Evolutionary conservation across 1,140 invertebrate genomes (phyloP).

Genomic region (Copidosoma floridanum): DNA sequence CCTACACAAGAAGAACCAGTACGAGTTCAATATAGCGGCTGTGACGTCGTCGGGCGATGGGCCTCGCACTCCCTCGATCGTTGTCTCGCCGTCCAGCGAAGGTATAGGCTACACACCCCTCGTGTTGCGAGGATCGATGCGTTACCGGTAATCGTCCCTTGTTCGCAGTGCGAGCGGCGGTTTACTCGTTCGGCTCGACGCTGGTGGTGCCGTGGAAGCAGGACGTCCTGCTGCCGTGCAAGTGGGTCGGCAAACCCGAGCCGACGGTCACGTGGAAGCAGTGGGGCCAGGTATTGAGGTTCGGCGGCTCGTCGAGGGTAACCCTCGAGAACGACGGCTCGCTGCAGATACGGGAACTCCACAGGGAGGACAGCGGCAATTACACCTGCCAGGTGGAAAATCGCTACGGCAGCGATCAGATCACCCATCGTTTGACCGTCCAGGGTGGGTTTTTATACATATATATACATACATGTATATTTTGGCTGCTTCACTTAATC

Average conservation of each 20-base stretch:
- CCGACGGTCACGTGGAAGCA: conserved; percentile 74
- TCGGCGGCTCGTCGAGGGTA: conserved; percentile 62
- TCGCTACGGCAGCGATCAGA: conserved; percentile 78
- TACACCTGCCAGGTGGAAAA: conserved; percentile 87
- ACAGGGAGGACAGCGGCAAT: conserved; percentile 82
- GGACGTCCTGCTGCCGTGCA: conserved; percentile 75
- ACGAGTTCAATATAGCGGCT: conserved; percentile 69
- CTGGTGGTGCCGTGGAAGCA: conserved; percentile 83
- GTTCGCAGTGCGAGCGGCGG: conserved; percentile 78
- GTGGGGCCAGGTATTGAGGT: conserved; percentile 67
- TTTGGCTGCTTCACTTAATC: too few relatives aligned
- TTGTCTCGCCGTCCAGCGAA: conserved; percentile 74
- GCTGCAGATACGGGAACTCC: conserved; percentile 70
- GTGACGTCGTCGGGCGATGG: conserved; percentile 80
- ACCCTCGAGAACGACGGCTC: conserved; percentile 69
- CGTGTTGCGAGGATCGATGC: conserved; percentile 1
- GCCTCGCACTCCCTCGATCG: conserved; percentile 72
- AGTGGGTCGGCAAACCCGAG: conserved; percentile 74
- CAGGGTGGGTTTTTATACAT: conserved; percentile 60
- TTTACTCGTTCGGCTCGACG: conserved; percentile 76
- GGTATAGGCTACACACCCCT: too few relatives aligned
- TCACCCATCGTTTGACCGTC: conserved; percentile 70
- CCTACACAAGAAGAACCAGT: conserved; percentile 58
- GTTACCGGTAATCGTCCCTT: too few relatives aligned
- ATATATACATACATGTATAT: too few relatives aligned